A percentile compares a stretch with the other conserved stretches of the same genome.
Evolutionary conservation across 1,140 invertebrate species (phyloP).

Genomic region (Solenopsis fugax): DNA sequence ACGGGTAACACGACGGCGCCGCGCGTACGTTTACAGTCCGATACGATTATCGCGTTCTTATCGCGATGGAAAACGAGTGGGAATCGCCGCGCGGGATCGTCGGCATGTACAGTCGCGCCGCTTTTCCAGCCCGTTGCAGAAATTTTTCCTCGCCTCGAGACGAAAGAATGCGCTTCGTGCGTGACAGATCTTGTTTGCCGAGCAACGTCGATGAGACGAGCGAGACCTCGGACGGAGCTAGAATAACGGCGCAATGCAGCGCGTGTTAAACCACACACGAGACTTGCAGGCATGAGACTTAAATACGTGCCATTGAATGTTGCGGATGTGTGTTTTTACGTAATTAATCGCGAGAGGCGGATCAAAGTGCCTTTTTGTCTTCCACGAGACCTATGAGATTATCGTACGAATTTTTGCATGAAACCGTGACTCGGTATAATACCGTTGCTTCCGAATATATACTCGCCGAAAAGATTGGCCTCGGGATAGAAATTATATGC

Average conservation of each 20-base stretch:
- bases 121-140: slow-evolving; percentile 4
- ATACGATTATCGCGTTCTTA: slow-evolving; percentile 40
- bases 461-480: slow-evolving; percentile 44
- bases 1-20: slow-evolving; percentile 26
- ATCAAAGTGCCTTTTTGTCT: not conserved
- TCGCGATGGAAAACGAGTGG: slow-evolving; percentile 29
- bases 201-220: not conserved
- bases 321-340: not conserved
- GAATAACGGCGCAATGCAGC: slow-evolving; percentile 3
- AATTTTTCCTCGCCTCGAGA: slow-evolving; percentile 20
- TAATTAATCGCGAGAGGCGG: not conserved
- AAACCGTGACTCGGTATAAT: slow-evolving; percentile 9
- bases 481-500: slow-evolving; percentile 77
- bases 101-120: not conserved
- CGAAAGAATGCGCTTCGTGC: not conserved
- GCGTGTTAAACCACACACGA: not conserved
- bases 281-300: not conserved
- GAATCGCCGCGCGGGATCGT: slow-evolving; percentile 15
- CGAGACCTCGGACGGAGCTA: not conserved
- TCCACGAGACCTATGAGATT: not conserved
- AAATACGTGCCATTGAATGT: not conserved
- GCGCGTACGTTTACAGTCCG: slow-evolving; percentile 42
- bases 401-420: not conserved
- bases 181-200: slow-evolving; percentile 35
- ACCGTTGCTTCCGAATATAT: slow-evolving; percentile 67